Evolutionary conservation across 2,113 vertebrate genomes (phyloP).

Genomic region (Propithecus coquereli): DNA sequence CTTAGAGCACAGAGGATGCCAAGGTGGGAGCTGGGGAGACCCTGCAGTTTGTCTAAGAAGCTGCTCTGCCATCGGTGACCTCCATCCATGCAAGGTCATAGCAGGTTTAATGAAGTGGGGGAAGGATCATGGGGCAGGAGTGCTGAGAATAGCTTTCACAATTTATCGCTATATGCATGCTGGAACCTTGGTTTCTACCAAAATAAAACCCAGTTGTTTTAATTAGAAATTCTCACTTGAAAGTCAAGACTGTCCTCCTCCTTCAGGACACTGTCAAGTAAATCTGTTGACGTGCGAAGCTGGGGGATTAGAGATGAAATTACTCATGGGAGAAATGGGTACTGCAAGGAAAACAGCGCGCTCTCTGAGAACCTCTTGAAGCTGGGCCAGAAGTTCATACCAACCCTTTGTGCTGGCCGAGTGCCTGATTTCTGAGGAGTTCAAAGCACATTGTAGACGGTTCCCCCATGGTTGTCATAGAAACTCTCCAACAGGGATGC

Average conservation of each 20-base stretch:
- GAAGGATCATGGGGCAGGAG: background rate
- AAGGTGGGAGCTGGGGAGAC: background rate
- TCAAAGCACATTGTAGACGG: slow-evolving; percentile 1
- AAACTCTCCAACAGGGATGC: background rate
- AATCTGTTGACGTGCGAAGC: background rate
- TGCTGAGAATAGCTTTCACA: background rate
- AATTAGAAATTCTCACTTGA: slow-evolving; percentile 12
- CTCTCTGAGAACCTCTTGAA: slow-evolving; percentile 31
- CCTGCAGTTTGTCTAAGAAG: background rate
- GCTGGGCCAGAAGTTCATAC: slow-evolving; percentile 27
- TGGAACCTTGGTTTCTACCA: background rate
- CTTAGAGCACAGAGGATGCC: background rate
- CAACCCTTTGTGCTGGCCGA: slow-evolving; percentile 5
- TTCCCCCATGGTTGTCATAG: background rate
- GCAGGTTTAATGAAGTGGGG: background rate
- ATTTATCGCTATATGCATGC: background rate
- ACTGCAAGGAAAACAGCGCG: slow-evolving; percentile 25
- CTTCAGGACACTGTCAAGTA: background rate
- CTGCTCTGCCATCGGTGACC: background rate
- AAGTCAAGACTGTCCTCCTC: background rate
- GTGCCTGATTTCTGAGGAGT: slow-evolving; percentile 30
- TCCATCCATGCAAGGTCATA: background rate
- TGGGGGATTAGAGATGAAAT: background rate
- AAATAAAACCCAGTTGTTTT: background rate
- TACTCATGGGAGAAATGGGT: background rate